Evolutionary conservation across 1,140 invertebrate species (phyloP).

Genomic region (Plutomurus gul): DNA sequence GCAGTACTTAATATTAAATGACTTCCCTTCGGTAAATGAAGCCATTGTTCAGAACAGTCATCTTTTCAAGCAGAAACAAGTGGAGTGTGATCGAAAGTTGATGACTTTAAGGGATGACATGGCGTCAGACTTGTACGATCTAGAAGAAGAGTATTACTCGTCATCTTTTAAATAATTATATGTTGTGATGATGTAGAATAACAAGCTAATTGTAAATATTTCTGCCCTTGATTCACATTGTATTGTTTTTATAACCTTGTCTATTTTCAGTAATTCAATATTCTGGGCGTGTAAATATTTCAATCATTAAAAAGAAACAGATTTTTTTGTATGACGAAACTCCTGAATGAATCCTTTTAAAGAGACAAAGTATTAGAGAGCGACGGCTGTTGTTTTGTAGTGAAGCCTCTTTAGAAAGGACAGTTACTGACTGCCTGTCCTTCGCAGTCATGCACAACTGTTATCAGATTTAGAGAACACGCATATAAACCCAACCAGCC

Average conservation of each 20-base stretch:
- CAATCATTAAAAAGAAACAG: no score
- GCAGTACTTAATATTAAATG: constrained; percentile 94
- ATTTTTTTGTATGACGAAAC: no score
- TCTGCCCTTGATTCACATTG: no score
- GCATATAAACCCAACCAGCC: not conserved
- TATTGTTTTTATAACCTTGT: no score
- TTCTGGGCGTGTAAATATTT: no score
- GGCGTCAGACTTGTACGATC: constrained; percentile 90
- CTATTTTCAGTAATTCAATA: no score
- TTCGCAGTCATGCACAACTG: not conserved
- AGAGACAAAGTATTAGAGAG: not conserved
- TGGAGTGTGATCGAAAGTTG: constrained; percentile 90
- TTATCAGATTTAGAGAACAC: not conserved
- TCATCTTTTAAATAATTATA: constrained; percentile 89
- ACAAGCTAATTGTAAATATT: no score
- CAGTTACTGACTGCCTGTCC: not conserved
- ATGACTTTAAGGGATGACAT: constrained; percentile 91
- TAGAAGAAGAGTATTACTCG: constrained; percentile 97
- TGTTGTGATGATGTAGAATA: no score
- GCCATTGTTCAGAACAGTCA: constrained; percentile 90
- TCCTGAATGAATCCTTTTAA: no score
- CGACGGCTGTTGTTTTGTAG: not conserved
- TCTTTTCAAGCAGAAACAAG: constrained; percentile 83
- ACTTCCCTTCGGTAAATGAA: constrained; percentile 95
- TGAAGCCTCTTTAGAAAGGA: not conserved